A percentile compares a stretch with the other conserved stretches of the same genome.
Conservation (phyloP, 2,888 invertebrate genomes). For the Apocheima hispidaria region DNA sequence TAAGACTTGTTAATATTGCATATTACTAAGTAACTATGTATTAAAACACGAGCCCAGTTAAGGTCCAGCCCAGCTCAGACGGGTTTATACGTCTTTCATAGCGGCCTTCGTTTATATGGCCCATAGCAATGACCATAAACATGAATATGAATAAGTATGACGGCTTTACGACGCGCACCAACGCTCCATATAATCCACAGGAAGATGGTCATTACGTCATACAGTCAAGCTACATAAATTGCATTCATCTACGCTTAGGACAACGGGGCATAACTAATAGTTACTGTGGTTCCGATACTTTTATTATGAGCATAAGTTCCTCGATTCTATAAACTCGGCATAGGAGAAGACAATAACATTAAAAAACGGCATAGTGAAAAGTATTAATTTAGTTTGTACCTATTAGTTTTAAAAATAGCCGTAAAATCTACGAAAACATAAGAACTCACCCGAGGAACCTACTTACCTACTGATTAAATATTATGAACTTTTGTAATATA, state of each 20-base stretch:
- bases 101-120: slow-evolving; percentile 58
- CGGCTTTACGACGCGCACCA: slow-evolving; percentile 64
- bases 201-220: slow-evolving; percentile 61
- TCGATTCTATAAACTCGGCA: too few species aligned
- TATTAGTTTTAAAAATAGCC: too few species aligned
- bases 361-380: too few species aligned
- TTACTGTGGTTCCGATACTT: background rate
- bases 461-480: too few species aligned
- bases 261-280: slow-evolving; percentile 7
- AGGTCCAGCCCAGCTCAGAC: slow-evolving; percentile 38
- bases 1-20: background rate
- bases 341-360: too few species aligned
- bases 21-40: slow-evolving; percentile 31
- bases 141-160: slow-evolving; percentile 74
- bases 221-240: slow-evolving; percentile 6
- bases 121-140: slow-evolving; percentile 75
- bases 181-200: slow-evolving; percentile 60
- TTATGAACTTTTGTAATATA: too few species aligned
- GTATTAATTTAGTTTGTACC: too few species aligned
- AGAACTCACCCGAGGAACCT: too few species aligned
- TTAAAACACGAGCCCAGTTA: slow-evolving; percentile 50
- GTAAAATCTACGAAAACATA: too few species aligned
- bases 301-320: too few species aligned
- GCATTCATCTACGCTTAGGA: background rate
- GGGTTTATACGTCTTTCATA: slow-evolving; percentile 53